phyloP scores from a whole-genome alignment of 2,113 vertebrate species.

The Lichenostomus cassidix region DNA sequence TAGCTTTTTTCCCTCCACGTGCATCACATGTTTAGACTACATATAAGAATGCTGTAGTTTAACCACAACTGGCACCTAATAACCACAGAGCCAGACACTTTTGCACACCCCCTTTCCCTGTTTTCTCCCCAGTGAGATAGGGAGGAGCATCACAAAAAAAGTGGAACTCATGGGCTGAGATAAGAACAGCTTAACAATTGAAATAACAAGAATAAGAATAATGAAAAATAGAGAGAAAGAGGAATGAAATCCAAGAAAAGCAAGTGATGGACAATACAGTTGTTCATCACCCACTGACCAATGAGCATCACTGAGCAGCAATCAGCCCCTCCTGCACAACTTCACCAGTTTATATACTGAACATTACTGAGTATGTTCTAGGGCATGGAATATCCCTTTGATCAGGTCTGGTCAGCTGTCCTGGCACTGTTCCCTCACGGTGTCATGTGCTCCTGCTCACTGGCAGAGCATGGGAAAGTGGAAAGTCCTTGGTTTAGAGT shows the following conservation, averaged over 20 bases:
- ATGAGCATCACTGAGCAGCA: not conserved
- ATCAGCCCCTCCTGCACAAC: not conserved
- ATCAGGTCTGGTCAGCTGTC: not conserved
- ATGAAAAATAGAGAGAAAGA: not conserved
- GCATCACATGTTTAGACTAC: not conserved
- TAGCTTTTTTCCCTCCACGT: fast-evolving
- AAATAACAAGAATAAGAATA: not conserved
- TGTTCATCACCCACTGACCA: not conserved
- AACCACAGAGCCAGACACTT: not conserved
- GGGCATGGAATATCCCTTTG: not conserved
- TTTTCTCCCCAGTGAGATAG: not conserved
- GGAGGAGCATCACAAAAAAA: not conserved
- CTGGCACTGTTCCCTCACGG: not conserved
- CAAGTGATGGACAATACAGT: not conserved
- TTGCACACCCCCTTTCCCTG: not conserved
- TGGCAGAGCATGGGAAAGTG: not conserved
- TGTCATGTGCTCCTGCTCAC: not conserved
- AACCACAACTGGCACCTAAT: not conserved
- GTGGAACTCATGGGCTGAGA: not conserved
- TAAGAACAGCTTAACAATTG: not conserved
- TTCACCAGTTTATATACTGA: not conserved
- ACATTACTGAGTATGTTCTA: not conserved
- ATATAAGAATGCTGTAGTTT: not conserved
- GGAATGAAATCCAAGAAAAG: not conserved
- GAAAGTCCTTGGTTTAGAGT: not conserved